Percentiles rank a stretch among this genome's conserved stretches.
These are phyloP conservation scores for Lomographa bimaculata DNA, from an alignment of 2,888 invertebrate genomes.

Conservation along the genomic window DNA sequence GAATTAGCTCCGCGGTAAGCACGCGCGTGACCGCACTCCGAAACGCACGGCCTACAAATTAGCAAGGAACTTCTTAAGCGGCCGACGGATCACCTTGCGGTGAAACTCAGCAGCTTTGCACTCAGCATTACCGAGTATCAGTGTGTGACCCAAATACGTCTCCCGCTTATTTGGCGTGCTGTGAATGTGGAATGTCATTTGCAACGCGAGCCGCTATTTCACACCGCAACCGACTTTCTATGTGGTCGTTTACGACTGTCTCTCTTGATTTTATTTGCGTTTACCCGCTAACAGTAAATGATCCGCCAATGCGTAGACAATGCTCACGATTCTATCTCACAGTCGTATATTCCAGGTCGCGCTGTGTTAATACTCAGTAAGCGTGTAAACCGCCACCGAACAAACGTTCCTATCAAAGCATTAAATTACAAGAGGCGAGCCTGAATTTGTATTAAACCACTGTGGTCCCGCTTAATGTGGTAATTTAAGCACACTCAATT, in stretches of 20 bases:
- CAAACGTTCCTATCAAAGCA: constrained; percentile 49
- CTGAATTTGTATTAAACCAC: constrained; percentile 43
- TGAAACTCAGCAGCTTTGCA: constrained; percentile 58
- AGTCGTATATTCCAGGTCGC: constrained; percentile 45
- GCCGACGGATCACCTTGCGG: constrained; percentile 70
- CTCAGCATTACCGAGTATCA: constrained; percentile 65
- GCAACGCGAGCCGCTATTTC: constrained; percentile 61
- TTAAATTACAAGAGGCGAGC: constrained; percentile 49
- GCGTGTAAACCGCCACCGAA: constrained; percentile 48
- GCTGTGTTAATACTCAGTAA: constrained; percentile 39
- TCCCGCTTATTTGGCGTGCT: constrained; percentile 62
- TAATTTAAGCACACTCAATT: constrained; percentile 26
- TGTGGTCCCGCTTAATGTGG: constrained; percentile 44
- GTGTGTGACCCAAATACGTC: constrained; percentile 73
- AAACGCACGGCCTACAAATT: constrained; percentile 74
- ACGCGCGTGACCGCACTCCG: constrained; percentile 68
- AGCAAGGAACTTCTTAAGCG: constrained; percentile 62
- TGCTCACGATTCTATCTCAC: constrained; percentile 45
- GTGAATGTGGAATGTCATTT: constrained; percentile 71
- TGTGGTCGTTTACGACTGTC: constrained; percentile 55
- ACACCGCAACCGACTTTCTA: constrained; percentile 62
- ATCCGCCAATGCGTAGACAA: constrained; percentile 42
- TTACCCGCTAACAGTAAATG: constrained; percentile 50
- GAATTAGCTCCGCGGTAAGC: constrained; percentile 63
- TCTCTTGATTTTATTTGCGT: constrained; percentile 61